Conservation (phyloP, 2,113 vertebrate genomes). For the Petroica traversi region DNA sequence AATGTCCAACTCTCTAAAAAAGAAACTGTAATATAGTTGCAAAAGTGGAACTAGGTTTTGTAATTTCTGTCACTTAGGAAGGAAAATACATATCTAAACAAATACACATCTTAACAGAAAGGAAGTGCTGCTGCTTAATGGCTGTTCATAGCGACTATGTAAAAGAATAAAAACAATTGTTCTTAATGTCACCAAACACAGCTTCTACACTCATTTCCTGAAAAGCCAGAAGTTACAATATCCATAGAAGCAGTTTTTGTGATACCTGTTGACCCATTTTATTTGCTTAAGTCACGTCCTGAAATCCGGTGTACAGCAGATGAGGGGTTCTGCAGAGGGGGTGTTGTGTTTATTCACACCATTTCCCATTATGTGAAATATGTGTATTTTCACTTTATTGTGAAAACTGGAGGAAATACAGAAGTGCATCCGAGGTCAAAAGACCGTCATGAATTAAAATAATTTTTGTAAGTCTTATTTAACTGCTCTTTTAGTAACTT, state of each 20-base stretch:
- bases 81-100: neutral
- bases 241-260: neutral
- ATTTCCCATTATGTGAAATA: neutral
- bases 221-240: neutral
- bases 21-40: fast-evolving
- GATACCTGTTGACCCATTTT: neutral
- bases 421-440: neutral
- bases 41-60: neutral
- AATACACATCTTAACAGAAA: neutral
- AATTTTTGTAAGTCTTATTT: neutral
- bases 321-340: neutral
- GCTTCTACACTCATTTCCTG: neutral
- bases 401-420: neutral
- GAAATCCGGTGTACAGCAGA: neutral
- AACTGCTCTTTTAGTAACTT: neutral
- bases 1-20: neutral
- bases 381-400: neutral
- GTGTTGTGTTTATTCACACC: neutral
- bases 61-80: neutral
- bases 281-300: neutral
- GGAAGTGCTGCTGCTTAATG: neutral
- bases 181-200: neutral
- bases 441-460: neutral
- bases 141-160: neutral
- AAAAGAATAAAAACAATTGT: neutral